These are phyloP conservation scores for Vimba vimba DNA, from an alignment of 2,113 vertebrate genomes.

Conservation along the genomic window DNA sequence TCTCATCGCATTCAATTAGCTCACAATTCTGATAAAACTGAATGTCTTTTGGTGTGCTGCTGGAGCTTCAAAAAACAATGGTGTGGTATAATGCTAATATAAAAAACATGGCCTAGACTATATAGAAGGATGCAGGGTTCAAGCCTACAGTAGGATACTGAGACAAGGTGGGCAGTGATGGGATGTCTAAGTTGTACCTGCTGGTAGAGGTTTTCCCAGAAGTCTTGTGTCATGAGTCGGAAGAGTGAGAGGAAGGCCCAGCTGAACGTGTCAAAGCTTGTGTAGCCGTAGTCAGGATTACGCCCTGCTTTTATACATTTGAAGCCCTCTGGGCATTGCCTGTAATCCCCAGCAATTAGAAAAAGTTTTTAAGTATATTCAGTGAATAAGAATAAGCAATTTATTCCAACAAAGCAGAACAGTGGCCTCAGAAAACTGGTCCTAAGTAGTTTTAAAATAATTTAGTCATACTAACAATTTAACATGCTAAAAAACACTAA, in stretches of 20 bases:
- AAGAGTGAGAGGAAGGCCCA: constrained; percentile 99
- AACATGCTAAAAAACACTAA: too few species aligned
- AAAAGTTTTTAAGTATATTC: not conserved
- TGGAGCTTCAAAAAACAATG: not conserved
- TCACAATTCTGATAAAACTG: not conserved
- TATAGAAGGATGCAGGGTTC: not conserved
- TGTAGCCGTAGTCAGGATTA: constrained; percentile 96
- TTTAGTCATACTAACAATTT: too few species aligned
- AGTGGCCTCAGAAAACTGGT: not conserved
- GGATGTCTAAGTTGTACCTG: constrained; percentile 75
- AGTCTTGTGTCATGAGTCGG: constrained; percentile 98
- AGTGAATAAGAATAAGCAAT: not conserved
- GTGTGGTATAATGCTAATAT: not conserved
- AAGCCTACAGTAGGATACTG: not conserved
- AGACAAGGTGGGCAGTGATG: not conserved
- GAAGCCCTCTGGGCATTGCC: constrained; percentile 94
- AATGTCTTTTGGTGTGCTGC: not conserved
- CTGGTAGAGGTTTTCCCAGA: constrained; percentile 97
- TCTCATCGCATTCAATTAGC: not conserved
- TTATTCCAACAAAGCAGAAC: too few species aligned
- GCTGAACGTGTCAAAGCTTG: constrained; percentile 96
- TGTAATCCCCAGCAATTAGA: constrained; percentile 65
- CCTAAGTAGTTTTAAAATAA: not conserved
- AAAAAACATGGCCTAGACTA: not conserved
- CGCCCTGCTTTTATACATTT: constrained; percentile 89